Percentiles rank a stretch among this genome's conserved stretches.
These are phyloP conservation scores for Prorops nasuta DNA, from an alignment of 1,140 invertebrate species.

Conservation along the genomic window DNA sequence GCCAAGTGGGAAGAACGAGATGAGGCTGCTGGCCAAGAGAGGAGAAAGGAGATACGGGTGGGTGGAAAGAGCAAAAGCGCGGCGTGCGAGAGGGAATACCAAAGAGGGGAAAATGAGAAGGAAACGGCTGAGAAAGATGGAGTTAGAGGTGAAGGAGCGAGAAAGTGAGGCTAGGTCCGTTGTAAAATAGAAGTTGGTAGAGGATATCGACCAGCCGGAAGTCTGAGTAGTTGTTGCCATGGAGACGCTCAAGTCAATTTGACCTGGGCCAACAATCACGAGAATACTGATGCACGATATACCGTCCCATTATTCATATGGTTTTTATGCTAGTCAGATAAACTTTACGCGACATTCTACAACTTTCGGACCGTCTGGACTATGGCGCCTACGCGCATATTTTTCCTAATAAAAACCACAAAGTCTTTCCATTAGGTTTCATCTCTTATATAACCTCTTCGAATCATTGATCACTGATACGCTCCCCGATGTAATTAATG, in stretches of 20 bases:
- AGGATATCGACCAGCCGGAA: conserved; percentile 52
- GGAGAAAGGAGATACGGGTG: neutral
- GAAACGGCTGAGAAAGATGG: conserved; percentile 2
- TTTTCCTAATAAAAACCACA: too few species aligned
- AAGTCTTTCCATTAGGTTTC: too few species aligned
- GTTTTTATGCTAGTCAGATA: conserved; percentile 31
- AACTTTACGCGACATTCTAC: conserved; percentile 26
- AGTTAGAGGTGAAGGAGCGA: conserved; percentile 4
- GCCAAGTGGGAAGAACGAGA: conserved; percentile 4
- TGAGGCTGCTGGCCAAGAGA: neutral
- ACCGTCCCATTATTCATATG: conserved; percentile 43
- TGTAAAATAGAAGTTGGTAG: conserved; percentile 51
- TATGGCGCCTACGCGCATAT: neutral
- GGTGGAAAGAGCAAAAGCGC: neutral
- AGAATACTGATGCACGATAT: conserved; percentile 46
- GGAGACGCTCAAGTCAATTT: conserved; percentile 55
- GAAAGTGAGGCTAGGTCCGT: conserved; percentile 33
- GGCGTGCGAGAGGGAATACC: too few species aligned
- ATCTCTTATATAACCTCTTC: too few species aligned
- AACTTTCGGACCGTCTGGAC: neutral
- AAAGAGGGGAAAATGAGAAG: too few species aligned
- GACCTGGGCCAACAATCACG: conserved; percentile 50
- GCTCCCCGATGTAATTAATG: too few species aligned
- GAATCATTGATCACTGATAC: too few species aligned
- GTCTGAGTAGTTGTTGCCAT: conserved; percentile 54